Percentiles rank a stretch among this genome's conserved stretches.
These are phyloP conservation scores for Theretra japonica DNA, from an alignment of 2,888 invertebrate genomes.

Conservation along the genomic window DNA sequence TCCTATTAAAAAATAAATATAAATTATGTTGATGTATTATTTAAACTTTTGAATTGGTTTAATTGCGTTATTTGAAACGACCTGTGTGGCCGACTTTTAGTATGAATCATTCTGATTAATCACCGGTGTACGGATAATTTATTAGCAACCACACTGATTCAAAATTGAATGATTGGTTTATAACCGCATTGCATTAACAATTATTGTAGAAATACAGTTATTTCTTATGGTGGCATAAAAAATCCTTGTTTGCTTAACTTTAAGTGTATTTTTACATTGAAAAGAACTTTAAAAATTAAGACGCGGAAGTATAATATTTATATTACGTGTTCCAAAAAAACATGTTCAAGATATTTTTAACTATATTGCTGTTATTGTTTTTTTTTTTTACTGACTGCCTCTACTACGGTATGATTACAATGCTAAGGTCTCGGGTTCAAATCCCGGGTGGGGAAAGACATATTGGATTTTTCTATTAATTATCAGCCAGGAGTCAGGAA, in stretches of 20 bases:
- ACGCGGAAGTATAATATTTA: neutral
- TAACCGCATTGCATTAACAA: neutral
- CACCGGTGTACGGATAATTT: constrained; percentile 30
- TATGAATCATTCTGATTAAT: constrained; percentile 18
- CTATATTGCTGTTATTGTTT: too few relatives aligned
- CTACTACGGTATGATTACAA: too few relatives aligned
- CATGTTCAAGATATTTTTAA: neutral
- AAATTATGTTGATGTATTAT: neutral
- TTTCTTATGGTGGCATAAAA: neutral
- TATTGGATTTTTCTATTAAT: too few relatives aligned
- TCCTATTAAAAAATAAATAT: neutral
- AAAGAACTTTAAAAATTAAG: neutral
- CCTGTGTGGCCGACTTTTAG: constrained; percentile 13
- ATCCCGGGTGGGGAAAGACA: too few relatives aligned
- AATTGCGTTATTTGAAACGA: neutral
- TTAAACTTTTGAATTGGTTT: neutral
- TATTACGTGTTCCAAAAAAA: too few relatives aligned
- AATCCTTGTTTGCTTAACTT: neutral
- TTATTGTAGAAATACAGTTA: constrained; percentile 1
- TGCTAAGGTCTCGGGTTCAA: too few relatives aligned
- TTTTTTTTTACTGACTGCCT: too few relatives aligned
- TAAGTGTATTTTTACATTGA: neutral
- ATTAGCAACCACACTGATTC: constrained; percentile 25
- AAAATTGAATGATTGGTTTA: constrained; percentile 12
- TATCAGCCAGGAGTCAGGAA: too few relatives aligned